Base-by-base conservation (phyloP, 1,140 invertebrate genomes). In the Mamestra configurata region DNA sequence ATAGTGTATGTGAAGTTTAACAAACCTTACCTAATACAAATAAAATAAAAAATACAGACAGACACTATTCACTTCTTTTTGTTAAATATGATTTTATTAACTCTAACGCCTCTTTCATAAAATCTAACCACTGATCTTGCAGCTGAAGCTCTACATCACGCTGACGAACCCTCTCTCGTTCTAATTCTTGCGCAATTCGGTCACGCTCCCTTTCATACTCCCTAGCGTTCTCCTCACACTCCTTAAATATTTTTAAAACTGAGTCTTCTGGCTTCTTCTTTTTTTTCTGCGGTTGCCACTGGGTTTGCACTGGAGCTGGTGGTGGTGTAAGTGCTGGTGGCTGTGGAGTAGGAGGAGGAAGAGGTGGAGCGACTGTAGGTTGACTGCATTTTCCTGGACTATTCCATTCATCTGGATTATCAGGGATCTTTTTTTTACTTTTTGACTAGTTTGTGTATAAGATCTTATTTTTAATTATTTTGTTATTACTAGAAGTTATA, bases 81-180 rank as follows among this genome's bases (percentile, higher is more conserved):
- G n/a, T n/a, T n/a, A n/a, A n/a, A n/a, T n/a, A n/a, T n/a, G n/a
- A n/a, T n/a, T n/a, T n/a, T n/a, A n/a, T n/a, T 46, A 35, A 35
- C 7, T 35, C 0, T 53, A 53, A 20, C 18, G 51, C 51, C n/a
- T 53, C 51, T 53, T 53, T 53, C 51, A 53, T 53, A 4, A 53
- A 53, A 18, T 53, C n/a, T 20, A 53, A 53, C 51, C 51, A 53
- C 15, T 53, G 51, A 53, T n/a, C 51, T 53, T 53, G 51, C 5
- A 53, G 20, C 51, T 53, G 51, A 18, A 53, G 18, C 51, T 53
- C 51, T 20, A 53, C 51, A 53, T 53, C 51, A 15, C 51, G 51
- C 51, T 53, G 51, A 20, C 51, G n/a, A 20, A 53, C 20, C n/a
- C 51, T 53, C 51, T 53, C 51, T 53, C n/a, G 10, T 53, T 53